These are phyloP conservation scores for Terrapene triunguis DNA, from an alignment of 2,113 vertebrate species.

Conservation along the genomic window DNA sequence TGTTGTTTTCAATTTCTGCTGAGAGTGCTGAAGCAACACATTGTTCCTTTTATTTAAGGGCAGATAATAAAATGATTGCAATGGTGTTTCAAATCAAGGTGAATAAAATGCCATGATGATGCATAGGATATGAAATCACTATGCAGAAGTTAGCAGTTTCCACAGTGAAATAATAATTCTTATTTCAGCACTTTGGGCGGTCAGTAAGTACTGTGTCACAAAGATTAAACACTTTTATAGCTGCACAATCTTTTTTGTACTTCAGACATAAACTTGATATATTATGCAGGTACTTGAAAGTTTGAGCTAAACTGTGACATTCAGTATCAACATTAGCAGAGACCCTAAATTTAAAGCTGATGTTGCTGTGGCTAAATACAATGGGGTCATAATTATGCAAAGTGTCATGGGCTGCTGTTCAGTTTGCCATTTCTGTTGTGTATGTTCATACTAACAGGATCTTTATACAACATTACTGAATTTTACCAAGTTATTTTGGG, in stretches of 20 bases:
- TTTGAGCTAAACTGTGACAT: constrained; percentile 7
- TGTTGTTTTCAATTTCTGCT: constrained; percentile 68
- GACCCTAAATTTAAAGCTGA: constrained; percentile 1
- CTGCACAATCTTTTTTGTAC: constrained; percentile 32
- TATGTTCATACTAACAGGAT: background rate
- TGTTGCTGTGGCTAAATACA: constrained; percentile 15
- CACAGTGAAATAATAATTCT: constrained; percentile 65
- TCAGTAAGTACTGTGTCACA: constrained; percentile 51
- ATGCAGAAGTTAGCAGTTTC: constrained; percentile 79
- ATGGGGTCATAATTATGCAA: background rate
- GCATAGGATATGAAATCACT: constrained; percentile 63
- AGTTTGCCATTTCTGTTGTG: background rate
- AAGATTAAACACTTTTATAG: constrained; percentile 67
- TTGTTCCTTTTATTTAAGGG: constrained; percentile 65
- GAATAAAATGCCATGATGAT: constrained; percentile 74
- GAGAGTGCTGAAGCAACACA: constrained; percentile 39
- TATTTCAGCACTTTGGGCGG: constrained; percentile 71
- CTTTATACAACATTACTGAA: background rate
- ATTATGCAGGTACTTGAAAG: constrained; percentile 18
- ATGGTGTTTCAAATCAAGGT: constrained; percentile 76
- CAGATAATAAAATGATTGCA: constrained; percentile 73
- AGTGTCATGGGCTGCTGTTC: fast-evolving
- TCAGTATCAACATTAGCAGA: background rate
- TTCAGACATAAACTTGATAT: constrained; percentile 7
- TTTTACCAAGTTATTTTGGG: background rate